phyloP scores from a whole-genome alignment of 1,140 invertebrate species.

The Drosophila asahinai region DNA sequence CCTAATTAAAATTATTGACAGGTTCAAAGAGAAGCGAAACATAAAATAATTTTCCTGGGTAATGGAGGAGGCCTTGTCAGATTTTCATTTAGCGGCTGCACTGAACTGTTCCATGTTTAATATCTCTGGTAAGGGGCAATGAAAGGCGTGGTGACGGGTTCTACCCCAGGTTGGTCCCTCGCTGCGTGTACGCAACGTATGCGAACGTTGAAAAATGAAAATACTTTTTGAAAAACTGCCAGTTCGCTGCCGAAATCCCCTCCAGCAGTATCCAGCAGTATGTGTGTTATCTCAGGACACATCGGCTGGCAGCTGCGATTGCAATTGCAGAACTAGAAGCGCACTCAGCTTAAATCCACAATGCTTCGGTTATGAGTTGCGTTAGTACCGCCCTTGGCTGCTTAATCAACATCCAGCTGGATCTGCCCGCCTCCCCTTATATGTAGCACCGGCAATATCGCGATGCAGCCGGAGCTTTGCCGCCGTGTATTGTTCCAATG shows the following conservation, averaged over 20 bases:
- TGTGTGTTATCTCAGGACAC: slow-evolving; percentile 7
- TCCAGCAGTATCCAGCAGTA: slow-evolving; percentile 2
- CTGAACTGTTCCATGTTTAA: neutral
- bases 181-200: neutral
- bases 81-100: neutral
- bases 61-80: neutral
- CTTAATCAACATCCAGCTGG: slow-evolving; percentile 54
- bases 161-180: neutral
- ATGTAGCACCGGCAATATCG: slow-evolving; percentile 7
- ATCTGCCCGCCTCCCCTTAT: slow-evolving; percentile 18
- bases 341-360: slow-evolving; percentile 27
- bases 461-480: slow-evolving; percentile 47
- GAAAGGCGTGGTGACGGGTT: neutral
- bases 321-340: slow-evolving; percentile 17
- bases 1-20: slow-evolving; percentile 61
- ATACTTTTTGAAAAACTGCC: slow-evolving; percentile 35
- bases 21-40: slow-evolving; percentile 19
- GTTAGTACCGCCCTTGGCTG: slow-evolving; percentile 36
- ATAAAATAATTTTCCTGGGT: neutral
- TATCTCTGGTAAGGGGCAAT: neutral
- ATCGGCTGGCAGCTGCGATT: slow-evolving; percentile 16
- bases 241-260: neutral
- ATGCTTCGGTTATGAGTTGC: slow-evolving; percentile 30
- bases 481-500: slow-evolving; percentile 60
- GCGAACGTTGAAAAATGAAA: slow-evolving; percentile 29